A percentile compares a stretch with the other conserved stretches of the same genome.
These are phyloP conservation scores for Heterodera schachtii DNA, from an alignment of 1,140 invertebrate genomes.

Conservation along the genomic window DNA sequence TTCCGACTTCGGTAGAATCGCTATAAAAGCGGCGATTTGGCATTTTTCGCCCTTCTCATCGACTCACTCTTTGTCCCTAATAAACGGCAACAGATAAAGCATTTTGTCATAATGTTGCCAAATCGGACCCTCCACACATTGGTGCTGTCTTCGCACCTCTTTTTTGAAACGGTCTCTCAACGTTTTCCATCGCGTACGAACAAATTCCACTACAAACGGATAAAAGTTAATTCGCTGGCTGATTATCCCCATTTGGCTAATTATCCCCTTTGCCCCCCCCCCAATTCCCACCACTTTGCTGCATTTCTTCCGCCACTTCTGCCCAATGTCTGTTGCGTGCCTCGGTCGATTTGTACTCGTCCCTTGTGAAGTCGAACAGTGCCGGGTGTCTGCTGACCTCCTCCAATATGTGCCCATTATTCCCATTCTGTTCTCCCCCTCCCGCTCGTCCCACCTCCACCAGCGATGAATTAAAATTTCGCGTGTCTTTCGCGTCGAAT, in stretches of 20 bases:
- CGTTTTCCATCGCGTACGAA: conserved; percentile 37
- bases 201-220: conserved; percentile 33
- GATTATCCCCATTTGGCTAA: not conserved
- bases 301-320: conserved; percentile 26
- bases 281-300: conserved; percentile 23
- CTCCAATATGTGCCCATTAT: not conserved
- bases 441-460: conserved; percentile 3
- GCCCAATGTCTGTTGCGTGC: conserved; percentile 33
- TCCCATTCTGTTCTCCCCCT: not conserved
- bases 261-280: not conserved
- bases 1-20: not conserved
- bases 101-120: conserved; percentile 40
- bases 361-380: conserved; percentile 34
- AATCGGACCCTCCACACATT: conserved; percentile 9
- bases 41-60: not conserved
- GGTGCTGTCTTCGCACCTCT: conserved; percentile 28
- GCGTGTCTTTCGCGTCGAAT: not conserved
- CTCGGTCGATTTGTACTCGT: conserved; percentile 34
- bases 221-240: too few species aligned
- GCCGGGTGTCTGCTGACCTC: conserved; percentile 33
- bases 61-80: conserved; percentile 29
- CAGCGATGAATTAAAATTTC: not conserved
- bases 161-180: conserved; percentile 39
- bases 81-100: conserved; percentile 36
- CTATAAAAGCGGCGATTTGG: not conserved